These are phyloP conservation scores for Itoplectis maculator DNA, from an alignment of 2,888 invertebrate species.

Conservation along the genomic window DNA sequence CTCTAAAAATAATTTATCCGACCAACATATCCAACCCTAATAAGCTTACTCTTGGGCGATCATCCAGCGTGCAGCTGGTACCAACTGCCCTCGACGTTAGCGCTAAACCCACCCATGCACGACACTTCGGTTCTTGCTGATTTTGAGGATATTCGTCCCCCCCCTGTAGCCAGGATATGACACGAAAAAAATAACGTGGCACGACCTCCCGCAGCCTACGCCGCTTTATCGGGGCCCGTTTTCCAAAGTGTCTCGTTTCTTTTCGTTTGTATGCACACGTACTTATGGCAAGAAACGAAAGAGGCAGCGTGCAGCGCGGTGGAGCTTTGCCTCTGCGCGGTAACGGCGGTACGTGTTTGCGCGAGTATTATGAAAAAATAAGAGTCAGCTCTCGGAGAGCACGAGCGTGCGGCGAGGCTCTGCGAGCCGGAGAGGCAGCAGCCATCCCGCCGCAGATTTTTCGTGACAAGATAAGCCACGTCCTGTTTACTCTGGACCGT, in stretches of 20 bases:
- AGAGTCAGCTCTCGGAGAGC: constrained; percentile 70
- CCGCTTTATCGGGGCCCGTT: constrained; percentile 38
- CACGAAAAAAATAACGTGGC: neutral
- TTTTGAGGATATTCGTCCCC: neutral
- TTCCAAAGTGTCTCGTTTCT: constrained; percentile 41
- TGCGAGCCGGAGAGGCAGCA: constrained; percentile 69
- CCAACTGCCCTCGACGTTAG: too few species aligned
- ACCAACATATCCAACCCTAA: too few species aligned
- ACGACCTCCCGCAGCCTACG: neutral
- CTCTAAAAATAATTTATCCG: too few species aligned
- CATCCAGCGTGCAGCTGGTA: too few species aligned
- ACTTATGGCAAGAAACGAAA: constrained; percentile 63
- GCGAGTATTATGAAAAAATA: constrained; percentile 72
- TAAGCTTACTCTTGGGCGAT: too few species aligned
- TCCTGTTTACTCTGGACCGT: constrained; percentile 82
- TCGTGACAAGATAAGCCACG: constrained; percentile 84
- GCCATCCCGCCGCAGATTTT: constrained; percentile 81
- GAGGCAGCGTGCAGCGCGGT: constrained; percentile 53
- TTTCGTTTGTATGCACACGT: constrained; percentile 51
- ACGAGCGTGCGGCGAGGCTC: constrained; percentile 62
- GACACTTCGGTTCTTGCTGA: neutral
- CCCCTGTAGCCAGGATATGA: neutral
- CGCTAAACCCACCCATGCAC: neutral
- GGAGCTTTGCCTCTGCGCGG: constrained; percentile 43
- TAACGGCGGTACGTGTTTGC: constrained; percentile 73